Base-by-base conservation (phyloP, 2,888 invertebrate genomes). In the Cyclophora punctaria region DNA sequence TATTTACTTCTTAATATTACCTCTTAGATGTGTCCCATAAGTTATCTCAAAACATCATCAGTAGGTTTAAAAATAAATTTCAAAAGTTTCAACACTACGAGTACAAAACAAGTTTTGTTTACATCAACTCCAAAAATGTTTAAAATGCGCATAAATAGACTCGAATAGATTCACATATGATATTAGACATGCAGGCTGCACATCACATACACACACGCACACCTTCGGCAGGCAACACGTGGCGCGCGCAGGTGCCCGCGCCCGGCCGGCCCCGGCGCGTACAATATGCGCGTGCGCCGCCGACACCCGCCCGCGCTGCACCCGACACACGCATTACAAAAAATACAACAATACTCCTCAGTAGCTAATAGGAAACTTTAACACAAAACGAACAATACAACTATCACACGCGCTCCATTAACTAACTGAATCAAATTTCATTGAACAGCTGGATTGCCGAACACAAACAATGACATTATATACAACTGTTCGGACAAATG, bases 361-460 rank as follows among this genome's bases (percentile, higher is more conserved):
- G 64, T 63, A 67, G 66, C 63, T 51, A 49, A 60, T 69, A 62
- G 60, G 60, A 60, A 64, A 66, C 62, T 73, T 66, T 62, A 63
- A 68, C 63, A 64, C 55, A 66, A 64, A 66, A 55, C 57, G 55
- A 56, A 69, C 70, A 75, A 78, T 74, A 66, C 72, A 72, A 62
- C 63, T 64, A 69, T 74, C 74, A 67, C 74, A 77, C 69, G 71
- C 78, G 76, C 75, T 75, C 80, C 80, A 82, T 83, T 83, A 78
- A 73, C 64, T 69, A 73, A 69, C 68, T 71, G 81, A 78, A 80
- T 83, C 81, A 76, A 78, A 81, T 83, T 81, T 73, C 82, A 78
- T 74, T 71, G 77, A 78, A 80, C 85, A 86, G 78, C 83, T 86
- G 84, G 71, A 72, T 67, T 62, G 63, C 59, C 62, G 60, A 64